A percentile compares a stretch with the other conserved stretches of the same genome.
These are phyloP conservation scores for Limnodromus scolopaceus DNA, from an alignment of 2,797 vertebrate genomes.

Conservation along the genomic window DNA sequence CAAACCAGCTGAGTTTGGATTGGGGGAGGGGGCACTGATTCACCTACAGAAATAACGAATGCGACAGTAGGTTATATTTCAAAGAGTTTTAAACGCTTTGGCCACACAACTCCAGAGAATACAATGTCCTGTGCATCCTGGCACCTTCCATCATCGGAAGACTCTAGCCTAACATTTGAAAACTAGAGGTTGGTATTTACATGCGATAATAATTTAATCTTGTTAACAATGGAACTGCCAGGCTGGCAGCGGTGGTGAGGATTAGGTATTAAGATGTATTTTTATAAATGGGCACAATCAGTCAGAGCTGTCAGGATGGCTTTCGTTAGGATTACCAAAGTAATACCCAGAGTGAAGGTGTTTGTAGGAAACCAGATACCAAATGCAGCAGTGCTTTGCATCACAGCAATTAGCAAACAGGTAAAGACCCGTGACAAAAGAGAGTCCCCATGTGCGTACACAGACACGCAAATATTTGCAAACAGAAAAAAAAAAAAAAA, in stretches of 20 bases:
- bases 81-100: not conserved
- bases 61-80: not conserved
- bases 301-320: not conserved
- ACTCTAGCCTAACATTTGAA: not conserved
- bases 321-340: not conserved
- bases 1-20: not conserved
- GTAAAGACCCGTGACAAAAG: not conserved
- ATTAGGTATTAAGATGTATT: not conserved
- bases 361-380: not conserved
- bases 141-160: not conserved
- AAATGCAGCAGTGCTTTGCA: not conserved
- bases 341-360: not conserved
- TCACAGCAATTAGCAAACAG: not conserved
- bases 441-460: not conserved
- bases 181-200: not conserved
- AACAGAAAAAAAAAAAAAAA: not conserved
- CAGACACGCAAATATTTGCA: rapidly evolving
- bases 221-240: not conserved
- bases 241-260: not conserved
- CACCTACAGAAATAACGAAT: not conserved
- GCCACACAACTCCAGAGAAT: not conserved
- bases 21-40: not conserved
- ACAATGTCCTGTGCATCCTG: not conserved
- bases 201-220: not conserved
- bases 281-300: not conserved